Evolutionary conservation across 2,888 invertebrate species (phyloP), one percentile per base, ranked within the genome.

Genomic region (Volucella inanis): DNA sequence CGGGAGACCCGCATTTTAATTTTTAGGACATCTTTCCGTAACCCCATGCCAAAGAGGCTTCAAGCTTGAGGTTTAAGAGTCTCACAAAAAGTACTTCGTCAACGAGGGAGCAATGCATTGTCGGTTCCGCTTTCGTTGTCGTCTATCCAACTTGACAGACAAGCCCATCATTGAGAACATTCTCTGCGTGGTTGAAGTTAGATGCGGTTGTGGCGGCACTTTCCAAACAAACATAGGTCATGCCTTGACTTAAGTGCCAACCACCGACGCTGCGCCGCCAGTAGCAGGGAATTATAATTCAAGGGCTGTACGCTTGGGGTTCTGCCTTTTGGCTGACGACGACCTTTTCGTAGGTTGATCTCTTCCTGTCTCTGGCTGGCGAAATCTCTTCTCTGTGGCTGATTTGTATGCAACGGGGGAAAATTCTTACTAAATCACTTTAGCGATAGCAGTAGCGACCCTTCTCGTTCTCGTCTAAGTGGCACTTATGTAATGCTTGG

Each of bases 1-100:
- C 62, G 62, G 67, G 22, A 72, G 61, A 78, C 67, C 62, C 62
- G 78, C 82, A 83, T 83, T 83, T 83, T 74, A 83, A 83, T 83
- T 78, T 75, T 49, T 22, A 49, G 67, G 62, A 68, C 78, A 65
- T 76, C 71, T 81, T 81, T 62, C 54, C 49, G 54, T 49, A n/a
- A 49, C 12, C 52, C 50, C 49, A 15, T 57, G 18, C 6, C 31
- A 31, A 31, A 31, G 31, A 31, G 31, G 4, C 31, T 6, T 31
- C 31, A 31, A 31, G 1, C 31, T 31, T 31, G 31, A 31, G 6
- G 31, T 31, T 31, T 31, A 6, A 31, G 31, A 31, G 31, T 31
- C 31, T 31, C 31, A 31, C 31, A 31, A 31, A 31, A 31, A 31
- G 31, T 1, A 31, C 31, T 31, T 31, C 31, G 31, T 31, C 31